Evolutionary conservation across 2,113 vertebrate species (phyloP).

Genomic region (Cervus canadensis): DNA sequence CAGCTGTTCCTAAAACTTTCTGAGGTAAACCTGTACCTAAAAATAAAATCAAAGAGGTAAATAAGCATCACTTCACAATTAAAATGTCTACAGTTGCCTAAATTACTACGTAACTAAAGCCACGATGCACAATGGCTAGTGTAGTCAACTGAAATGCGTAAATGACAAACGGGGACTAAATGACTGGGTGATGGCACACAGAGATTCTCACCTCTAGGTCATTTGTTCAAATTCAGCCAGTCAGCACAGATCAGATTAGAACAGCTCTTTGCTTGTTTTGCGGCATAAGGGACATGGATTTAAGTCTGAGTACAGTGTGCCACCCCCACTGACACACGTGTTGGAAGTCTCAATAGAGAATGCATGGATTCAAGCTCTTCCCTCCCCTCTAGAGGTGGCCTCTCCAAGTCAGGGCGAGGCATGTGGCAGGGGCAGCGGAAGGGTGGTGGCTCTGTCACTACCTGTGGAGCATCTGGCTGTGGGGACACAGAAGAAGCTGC

Average conservation of each 20-base stretch:
- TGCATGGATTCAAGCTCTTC: neutral
- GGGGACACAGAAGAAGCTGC: neutral
- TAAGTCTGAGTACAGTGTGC: neutral
- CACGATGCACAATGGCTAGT: neutral
- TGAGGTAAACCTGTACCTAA: constrained; percentile 88
- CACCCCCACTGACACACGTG: neutral
- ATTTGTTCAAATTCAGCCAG: constrained; percentile 23
- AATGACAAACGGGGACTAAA: constrained; percentile 4
- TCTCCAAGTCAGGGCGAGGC: neutral
- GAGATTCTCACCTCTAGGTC: constrained; percentile 41
- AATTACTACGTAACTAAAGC: constrained; percentile 10
- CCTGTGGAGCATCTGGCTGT: neutral
- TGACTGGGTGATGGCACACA: neutral
- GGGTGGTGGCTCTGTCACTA: neutral
- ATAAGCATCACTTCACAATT: neutral
- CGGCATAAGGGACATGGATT: neutral
- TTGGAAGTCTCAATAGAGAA: neutral
- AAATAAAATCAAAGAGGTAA: neutral
- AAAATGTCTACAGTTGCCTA: neutral
- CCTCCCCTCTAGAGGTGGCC: constrained; percentile 30
- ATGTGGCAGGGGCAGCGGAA: neutral
- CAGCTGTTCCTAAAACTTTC: constrained; percentile 85
- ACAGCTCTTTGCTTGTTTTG: neutral
- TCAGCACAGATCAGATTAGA: neutral
- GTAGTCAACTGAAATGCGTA: neutral